A percentile compares a stretch with the other conserved stretches of the same genome.
phyloP scores from a whole-genome alignment of 2,797 vertebrate genomes.

The Myotis myotis region DNA sequence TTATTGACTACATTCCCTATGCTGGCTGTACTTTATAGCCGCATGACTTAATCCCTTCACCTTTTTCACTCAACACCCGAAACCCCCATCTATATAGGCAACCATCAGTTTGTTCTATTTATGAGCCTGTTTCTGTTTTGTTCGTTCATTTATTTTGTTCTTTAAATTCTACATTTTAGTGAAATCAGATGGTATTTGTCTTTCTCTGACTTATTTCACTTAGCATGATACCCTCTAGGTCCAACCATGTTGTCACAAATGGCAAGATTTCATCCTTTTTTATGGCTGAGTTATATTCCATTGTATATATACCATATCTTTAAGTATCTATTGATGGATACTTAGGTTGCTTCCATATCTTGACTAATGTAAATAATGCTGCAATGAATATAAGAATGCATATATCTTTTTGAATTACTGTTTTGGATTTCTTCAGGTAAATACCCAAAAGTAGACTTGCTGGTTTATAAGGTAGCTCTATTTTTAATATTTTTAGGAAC shows the following conservation, averaged over 20 bases:
- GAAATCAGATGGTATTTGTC: not conserved
- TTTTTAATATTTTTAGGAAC: not conserved
- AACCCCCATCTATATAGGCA: not conserved
- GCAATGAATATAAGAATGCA: not conserved
- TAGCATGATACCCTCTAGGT: not conserved
- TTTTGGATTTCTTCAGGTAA: not conserved
- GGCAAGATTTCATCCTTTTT: not conserved
- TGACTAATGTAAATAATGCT: not conserved
- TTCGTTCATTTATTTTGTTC: not conserved
- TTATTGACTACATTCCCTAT: not conserved
- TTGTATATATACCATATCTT: not conserved
- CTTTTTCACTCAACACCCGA: not conserved
- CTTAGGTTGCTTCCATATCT: not conserved
- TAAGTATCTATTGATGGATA: not conserved
- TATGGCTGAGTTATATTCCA: not conserved
- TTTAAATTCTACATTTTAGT: not conserved
- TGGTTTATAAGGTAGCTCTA: not conserved
- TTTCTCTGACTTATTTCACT: not conserved
- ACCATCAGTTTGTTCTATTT: not conserved
- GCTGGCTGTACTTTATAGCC: not conserved
- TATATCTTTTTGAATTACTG: not conserved
- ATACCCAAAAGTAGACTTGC: not conserved
- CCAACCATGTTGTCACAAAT: not conserved
- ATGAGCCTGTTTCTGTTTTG: not conserved
- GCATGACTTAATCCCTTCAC: not conserved